Evolutionary conservation across 2,797 vertebrate species (phyloP).

Genomic region (Manis javanica): DNA sequence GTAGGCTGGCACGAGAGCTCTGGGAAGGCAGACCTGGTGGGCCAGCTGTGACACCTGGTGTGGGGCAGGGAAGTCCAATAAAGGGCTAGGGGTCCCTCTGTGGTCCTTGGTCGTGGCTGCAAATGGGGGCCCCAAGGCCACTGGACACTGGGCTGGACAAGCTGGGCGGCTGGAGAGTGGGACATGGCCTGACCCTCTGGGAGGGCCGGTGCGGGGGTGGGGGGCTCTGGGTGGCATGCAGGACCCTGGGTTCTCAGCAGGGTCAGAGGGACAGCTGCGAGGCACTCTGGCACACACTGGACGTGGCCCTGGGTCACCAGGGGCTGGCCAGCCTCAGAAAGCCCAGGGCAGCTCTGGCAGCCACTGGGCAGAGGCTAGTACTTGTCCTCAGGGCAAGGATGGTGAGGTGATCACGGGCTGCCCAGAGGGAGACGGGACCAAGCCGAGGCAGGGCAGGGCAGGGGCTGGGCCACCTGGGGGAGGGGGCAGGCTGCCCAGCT

Average conservation of each 20-base stretch:
- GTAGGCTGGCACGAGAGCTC: background rate
- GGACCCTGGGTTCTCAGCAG: too few relatives aligned
- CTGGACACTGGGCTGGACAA: accelerated
- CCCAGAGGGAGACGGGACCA: background rate
- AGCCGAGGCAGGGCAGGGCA: background rate
- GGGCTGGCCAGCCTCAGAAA: background rate
- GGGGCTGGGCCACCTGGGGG: background rate
- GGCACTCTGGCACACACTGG: background rate
- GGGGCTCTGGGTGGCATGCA: too few relatives aligned
- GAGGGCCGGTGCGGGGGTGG: background rate
- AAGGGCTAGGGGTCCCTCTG: background rate
- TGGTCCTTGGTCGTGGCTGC: background rate
- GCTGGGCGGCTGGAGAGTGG: background rate
- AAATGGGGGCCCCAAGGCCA: background rate
- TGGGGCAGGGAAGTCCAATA: background rate
- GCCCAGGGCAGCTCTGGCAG: background rate
- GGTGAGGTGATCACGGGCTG: background rate
- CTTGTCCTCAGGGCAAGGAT: background rate
- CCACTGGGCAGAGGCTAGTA: background rate
- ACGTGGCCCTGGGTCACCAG: background rate
- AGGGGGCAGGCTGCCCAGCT: too few relatives aligned
- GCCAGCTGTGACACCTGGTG: background rate
- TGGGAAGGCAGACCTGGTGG: background rate
- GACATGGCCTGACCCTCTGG: background rate
- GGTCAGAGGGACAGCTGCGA: too few relatives aligned